phyloP scores from a whole-genome alignment of 2,888 invertebrate species.

The Platycheirus rosarum region DNA sequence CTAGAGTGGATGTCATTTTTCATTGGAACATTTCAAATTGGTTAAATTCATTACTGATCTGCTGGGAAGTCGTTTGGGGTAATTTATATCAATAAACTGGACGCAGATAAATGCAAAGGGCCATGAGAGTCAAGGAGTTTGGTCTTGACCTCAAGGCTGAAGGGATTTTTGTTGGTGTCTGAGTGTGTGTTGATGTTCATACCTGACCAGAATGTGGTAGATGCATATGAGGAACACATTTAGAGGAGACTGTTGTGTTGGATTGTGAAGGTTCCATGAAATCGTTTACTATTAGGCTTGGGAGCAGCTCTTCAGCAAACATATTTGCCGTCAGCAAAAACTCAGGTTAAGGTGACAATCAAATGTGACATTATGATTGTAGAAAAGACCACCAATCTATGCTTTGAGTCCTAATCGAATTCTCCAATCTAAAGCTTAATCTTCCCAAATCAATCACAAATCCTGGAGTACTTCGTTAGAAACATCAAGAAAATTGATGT shows the following conservation, averaged over 20 bases:
- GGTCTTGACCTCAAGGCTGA: slow-evolving; percentile 38
- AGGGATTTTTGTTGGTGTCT: slow-evolving; percentile 15
- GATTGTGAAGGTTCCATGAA: too few species aligned
- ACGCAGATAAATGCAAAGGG: slow-evolving; percentile 55
- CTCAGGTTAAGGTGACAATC: too few species aligned
- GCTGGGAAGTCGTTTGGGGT: slow-evolving; percentile 41
- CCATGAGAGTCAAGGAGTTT: slow-evolving; percentile 38
- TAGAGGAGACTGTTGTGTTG: too few species aligned
- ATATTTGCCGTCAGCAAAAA: too few species aligned
- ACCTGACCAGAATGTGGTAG: too few species aligned
- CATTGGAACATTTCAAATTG: slow-evolving; percentile 69
- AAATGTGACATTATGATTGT: too few species aligned
- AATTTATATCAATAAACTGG: slow-evolving; percentile 68
- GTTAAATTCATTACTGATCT: slow-evolving; percentile 64
- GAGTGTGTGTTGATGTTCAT: too few species aligned
- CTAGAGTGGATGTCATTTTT: slow-evolving; percentile 62
- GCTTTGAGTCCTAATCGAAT: background rate
- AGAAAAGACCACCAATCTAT: too few species aligned
- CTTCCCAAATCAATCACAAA: slow-evolving; percentile 3
- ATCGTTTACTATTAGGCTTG: too few species aligned
- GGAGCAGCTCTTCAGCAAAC: too few species aligned
- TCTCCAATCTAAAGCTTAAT: background rate
- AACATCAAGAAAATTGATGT: slow-evolving; percentile 18
- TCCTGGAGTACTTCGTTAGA: slow-evolving; percentile 4
- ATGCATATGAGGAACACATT: too few species aligned